Percentiles rank a stretch among this genome's conserved stretches.
phyloP scores from a whole-genome alignment of 1,140 invertebrate genomes.

The Solen grandis region DNA sequence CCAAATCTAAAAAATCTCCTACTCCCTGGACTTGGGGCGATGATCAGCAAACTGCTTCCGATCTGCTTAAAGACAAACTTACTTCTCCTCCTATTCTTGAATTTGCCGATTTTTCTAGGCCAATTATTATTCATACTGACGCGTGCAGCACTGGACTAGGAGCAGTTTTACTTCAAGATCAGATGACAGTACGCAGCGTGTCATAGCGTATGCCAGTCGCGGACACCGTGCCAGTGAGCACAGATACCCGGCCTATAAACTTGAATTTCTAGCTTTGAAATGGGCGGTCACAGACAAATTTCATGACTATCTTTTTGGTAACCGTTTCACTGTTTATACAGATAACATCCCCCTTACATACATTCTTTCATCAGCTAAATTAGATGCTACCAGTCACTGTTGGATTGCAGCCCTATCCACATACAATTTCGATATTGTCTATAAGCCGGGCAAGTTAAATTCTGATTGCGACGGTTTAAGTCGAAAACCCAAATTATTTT shows the following conservation, averaged over 20 bases:
- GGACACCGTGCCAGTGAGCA: slow-evolving; percentile 7
- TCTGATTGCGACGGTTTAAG: slow-evolving; percentile 37
- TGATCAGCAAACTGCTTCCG: slow-evolving; percentile 33
- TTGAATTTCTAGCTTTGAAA: no score
- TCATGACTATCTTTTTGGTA: slow-evolving; percentile 56
- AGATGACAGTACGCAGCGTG: slow-evolving; percentile 9
- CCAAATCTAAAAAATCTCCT: background rate
- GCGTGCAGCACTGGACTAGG: slow-evolving; percentile 59
- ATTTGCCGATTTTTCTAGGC: slow-evolving; percentile 34
- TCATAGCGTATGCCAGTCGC: slow-evolving; percentile 36
- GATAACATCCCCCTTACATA: slow-evolving; percentile 44
- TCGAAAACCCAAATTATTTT: background rate
- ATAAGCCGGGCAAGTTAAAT: slow-evolving; percentile 16
- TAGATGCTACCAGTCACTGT: no score
- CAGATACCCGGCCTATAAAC: slow-evolving; percentile 36
- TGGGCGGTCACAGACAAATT: no score
- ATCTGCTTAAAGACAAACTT: slow-evolving; percentile 49
- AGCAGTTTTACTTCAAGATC: slow-evolving; percentile 54
- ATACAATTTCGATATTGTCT: no score
- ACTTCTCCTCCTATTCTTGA: slow-evolving; percentile 49
- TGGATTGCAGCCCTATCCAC: no score
- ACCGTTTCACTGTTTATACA: slow-evolving; percentile 12
- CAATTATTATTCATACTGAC: slow-evolving; percentile 53
- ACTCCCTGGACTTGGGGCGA: background rate
- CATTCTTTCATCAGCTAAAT: slow-evolving; percentile 31